phyloP scores from a whole-genome alignment of 2,113 vertebrate genomes.

The Eretmodus cyanostictus region DNA sequence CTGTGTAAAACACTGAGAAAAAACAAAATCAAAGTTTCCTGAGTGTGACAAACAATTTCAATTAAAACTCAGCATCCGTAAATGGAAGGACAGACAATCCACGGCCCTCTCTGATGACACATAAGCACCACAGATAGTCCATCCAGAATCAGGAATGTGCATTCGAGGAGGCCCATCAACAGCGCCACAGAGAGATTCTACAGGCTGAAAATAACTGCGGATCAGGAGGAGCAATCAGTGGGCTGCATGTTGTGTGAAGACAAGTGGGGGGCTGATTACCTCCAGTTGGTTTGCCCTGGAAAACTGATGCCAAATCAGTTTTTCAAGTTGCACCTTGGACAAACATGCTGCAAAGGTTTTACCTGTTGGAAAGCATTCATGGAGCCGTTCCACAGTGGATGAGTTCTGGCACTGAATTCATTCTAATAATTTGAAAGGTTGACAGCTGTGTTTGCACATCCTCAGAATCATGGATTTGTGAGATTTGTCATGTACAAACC shows the following conservation, averaged over 20 bases:
- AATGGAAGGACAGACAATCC: not conserved
- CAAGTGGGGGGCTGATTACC: constrained; percentile 43
- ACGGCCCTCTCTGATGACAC: not conserved
- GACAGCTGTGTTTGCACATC: not conserved
- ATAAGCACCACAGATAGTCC: not conserved
- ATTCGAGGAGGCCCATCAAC: not conserved
- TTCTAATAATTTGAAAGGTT: constrained; percentile 3
- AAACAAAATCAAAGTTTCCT: not conserved
- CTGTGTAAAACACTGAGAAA: not conserved
- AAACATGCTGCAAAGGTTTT: constrained; percentile 21
- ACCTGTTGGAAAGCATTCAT: not conserved
- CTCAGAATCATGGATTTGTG: not conserved
- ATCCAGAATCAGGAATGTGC: not conserved
- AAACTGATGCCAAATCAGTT: constrained; percentile 47
- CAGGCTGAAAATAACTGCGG: constrained; percentile 22
- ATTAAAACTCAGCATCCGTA: not conserved
- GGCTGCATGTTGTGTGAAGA: constrained; percentile 41
- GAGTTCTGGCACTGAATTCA: not conserved
- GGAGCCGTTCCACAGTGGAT: not conserved
- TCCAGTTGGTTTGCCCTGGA: constrained; percentile 17
- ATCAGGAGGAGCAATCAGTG: constrained; percentile 47
- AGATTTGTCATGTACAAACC: not conserved
- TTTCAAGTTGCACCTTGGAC: constrained; percentile 13
- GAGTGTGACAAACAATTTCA: not conserved
- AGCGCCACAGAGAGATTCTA: not conserved